A percentile compares a stretch with the other conserved stretches of the same genome.
Evolutionary conservation across 2,888 invertebrate genomes (phyloP).

Genomic region (Mythimna lalbum): DNA sequence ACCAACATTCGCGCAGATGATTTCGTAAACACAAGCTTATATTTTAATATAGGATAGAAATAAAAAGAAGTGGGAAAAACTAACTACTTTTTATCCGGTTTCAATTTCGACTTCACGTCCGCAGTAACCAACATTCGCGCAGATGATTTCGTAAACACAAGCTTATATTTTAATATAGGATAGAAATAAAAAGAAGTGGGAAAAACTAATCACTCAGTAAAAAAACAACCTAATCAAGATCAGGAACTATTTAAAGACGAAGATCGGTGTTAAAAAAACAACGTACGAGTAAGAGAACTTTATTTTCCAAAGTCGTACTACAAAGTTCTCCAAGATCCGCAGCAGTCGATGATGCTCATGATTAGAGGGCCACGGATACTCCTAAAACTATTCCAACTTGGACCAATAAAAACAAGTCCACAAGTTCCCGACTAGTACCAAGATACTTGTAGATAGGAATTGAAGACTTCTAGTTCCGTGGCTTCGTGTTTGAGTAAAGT

Average conservation of each 20-base stretch:
- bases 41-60: no score
- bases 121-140: no score
- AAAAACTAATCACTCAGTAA: background rate
- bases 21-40: no score
- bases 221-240: slow-evolving; percentile 28
- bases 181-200: no score
- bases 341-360: slow-evolving; percentile 55
- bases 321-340: slow-evolving; percentile 40
- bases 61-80: background rate
- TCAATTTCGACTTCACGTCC: no score
- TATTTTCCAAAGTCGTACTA: slow-evolving; percentile 46
- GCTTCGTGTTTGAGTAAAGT: slow-evolving; percentile 13
- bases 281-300: slow-evolving; percentile 28
- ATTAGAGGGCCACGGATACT: slow-evolving; percentile 53
- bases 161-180: no score
- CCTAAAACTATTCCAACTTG: slow-evolving; percentile 57
- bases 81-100: no score
- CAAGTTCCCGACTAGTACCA: slow-evolving; percentile 26
- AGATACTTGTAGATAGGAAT: slow-evolving; percentile 22
- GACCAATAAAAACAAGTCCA: slow-evolving; percentile 54
- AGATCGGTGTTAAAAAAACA: slow-evolving; percentile 41
- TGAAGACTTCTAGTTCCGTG: slow-evolving; percentile 5
- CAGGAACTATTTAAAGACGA: slow-evolving; percentile 19
- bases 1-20: no score
- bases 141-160: no score